A percentile compares a stretch with the other conserved stretches of the same genome.
Evolutionary conservation across 2,797 vertebrate genomes (phyloP).

Genomic region (Tarsius wallacei): DNA sequence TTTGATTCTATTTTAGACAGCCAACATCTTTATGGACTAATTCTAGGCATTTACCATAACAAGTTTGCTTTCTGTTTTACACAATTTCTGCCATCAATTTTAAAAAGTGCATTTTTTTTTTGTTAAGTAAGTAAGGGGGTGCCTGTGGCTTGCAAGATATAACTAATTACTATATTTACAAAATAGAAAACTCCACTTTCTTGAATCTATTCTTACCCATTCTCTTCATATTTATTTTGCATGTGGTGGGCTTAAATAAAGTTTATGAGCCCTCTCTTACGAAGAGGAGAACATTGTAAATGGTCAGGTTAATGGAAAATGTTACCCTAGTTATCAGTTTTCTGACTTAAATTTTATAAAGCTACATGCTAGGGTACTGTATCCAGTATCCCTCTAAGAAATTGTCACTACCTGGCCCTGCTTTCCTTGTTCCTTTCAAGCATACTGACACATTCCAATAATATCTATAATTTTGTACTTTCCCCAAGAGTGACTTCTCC

Average conservation of each 20-base stretch:
- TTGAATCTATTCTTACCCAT: not conserved
- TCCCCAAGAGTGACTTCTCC: not conserved
- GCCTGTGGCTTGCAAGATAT: not conserved
- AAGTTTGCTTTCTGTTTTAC: slow-evolving; percentile 65
- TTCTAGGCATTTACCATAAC: slow-evolving; percentile 25
- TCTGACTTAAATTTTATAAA: not conserved
- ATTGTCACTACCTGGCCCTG: not conserved
- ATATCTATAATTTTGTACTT: not conserved
- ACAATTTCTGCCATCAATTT: slow-evolving; percentile 33
- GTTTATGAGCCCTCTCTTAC: not conserved
- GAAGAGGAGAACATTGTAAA: not conserved
- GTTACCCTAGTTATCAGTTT: not conserved
- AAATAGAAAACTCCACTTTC: not conserved
- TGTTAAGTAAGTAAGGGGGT: slow-evolving; percentile 42
- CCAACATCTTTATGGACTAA: slow-evolving; percentile 64
- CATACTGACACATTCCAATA: not conserved
- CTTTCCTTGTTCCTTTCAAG: not conserved
- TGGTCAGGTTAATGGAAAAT: accelerated
- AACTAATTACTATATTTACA: slow-evolving; percentile 42
- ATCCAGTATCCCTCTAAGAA: not conserved
- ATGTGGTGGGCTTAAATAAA: not conserved
- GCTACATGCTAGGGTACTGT: not conserved
- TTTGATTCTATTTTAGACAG: not conserved
- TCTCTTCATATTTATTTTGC: not conserved
- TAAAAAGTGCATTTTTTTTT: slow-evolving; percentile 1